Conservation (phyloP, 2,797 vertebrate genomes). For the Aulostomus chinensis region DNA sequence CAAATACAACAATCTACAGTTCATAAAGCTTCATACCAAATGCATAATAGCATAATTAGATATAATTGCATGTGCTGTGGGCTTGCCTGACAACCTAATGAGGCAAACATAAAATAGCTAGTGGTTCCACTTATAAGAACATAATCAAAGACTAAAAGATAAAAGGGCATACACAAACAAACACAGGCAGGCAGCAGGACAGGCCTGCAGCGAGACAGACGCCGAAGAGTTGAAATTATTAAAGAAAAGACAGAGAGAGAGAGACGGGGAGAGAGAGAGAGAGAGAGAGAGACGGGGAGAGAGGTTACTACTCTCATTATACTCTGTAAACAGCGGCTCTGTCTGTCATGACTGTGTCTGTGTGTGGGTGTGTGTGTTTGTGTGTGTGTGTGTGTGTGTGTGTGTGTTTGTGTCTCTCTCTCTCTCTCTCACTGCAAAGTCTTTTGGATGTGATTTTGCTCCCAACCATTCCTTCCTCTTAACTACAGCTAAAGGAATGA, state of each 20-base stretch:
- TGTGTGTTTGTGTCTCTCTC: no score
- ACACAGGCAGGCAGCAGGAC: conserved; percentile 37
- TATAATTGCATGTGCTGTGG: conserved; percentile 67
- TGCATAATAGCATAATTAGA: conserved; percentile 71
- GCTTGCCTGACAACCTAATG: conserved; percentile 67
- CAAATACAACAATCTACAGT: conserved; percentile 44
- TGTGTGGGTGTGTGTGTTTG: no score
- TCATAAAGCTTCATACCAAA: conserved; percentile 56
- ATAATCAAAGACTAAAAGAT: conserved; percentile 69
- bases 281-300: conserved; percentile 27
- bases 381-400: no score
- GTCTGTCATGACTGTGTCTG: conserved; percentile 29
- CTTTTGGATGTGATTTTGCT: conserved; percentile 30
- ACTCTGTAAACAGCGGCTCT: conserved; percentile 41
- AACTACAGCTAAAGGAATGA: conserved; percentile 19
- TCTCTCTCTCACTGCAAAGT: conserved; percentile 12
- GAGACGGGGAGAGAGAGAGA: conserved; percentile 15
- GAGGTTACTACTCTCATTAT: conserved; percentile 37
- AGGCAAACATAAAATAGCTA: conserved; percentile 60
- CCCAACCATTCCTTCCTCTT: conserved; percentile 20
- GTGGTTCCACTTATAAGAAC: conserved; percentile 65
- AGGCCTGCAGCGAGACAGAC: conserved; percentile 21
- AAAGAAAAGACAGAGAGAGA: conserved; percentile 15
- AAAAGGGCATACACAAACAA: conserved; percentile 57
- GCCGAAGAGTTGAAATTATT: not conserved